phyloP scores from a whole-genome alignment of 2,797 vertebrate species.

The Dermochelys coriacea region DNA sequence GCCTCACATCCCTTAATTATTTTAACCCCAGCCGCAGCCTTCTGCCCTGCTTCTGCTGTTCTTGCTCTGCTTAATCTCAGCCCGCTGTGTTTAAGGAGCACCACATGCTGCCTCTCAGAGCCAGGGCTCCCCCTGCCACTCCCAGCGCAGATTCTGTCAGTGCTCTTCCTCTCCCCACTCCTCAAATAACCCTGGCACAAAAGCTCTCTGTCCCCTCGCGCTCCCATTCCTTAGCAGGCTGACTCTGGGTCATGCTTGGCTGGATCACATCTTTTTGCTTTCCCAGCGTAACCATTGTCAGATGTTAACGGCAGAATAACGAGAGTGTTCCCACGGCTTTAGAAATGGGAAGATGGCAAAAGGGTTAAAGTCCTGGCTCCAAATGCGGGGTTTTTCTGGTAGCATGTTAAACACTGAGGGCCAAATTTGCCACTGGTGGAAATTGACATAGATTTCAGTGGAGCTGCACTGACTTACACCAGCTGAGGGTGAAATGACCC shows the following conservation, averaged over 20 bases:
- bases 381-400: background rate
- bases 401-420: background rate
- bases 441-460: accelerated
- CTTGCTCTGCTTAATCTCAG: background rate
- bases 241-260: background rate
- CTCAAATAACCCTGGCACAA: background rate
- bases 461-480: background rate
- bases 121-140: background rate
- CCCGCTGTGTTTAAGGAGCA: background rate
- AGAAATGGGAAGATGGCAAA: background rate
- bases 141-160: background rate
- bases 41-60: background rate
- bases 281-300: accelerated
- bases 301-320: accelerated
- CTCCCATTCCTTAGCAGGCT: background rate
- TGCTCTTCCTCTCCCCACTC: background rate
- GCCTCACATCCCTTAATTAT: background rate
- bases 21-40: background rate
- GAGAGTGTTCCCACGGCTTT: background rate
- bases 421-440: accelerated
- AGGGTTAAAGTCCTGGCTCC: background rate
- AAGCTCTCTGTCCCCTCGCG: background rate
- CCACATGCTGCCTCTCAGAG: accelerated
- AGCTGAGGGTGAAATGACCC: background rate
- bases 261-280: background rate